These are phyloP conservation scores for Alaudala cheleensis DNA, from an alignment of 2,113 vertebrate genomes.

Conservation along the genomic window DNA sequence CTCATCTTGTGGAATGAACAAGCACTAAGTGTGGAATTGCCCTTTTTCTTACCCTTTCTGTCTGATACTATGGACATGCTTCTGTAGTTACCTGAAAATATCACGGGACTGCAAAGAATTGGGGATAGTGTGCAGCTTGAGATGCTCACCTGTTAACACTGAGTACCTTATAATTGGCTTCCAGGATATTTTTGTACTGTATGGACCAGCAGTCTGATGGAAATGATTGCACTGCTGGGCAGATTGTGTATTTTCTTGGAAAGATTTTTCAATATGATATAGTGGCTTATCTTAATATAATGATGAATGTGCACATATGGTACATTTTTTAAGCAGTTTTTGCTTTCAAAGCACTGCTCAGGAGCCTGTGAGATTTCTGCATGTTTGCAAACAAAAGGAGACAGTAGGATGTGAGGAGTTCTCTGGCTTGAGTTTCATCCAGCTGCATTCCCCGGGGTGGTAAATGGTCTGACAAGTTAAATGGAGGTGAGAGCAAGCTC, in stretches of 20 bases:
- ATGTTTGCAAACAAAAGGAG: neutral
- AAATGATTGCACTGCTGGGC: conserved; percentile 16
- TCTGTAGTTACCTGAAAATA: neutral
- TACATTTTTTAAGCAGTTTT: neutral
- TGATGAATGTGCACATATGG: neutral
- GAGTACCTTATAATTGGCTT: neutral
- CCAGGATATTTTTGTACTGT: neutral
- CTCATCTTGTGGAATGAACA: neutral
- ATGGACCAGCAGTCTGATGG: neutral
- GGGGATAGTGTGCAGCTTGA: neutral
- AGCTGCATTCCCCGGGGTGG: neutral
- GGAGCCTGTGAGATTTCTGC: neutral
- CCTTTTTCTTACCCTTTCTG: neutral
- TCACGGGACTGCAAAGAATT: neutral
- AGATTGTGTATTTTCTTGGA: conserved; percentile 37
- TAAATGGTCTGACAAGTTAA: neutral
- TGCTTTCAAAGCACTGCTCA: neutral
- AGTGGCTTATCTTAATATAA: conserved; percentile 38
- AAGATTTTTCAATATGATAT: conserved; percentile 26
- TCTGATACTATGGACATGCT: neutral
- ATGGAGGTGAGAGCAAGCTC: neutral
- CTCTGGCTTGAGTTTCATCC: neutral
- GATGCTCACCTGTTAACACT: neutral
- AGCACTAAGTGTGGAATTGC: neutral
- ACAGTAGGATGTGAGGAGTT: neutral